These are phyloP conservation scores for Perognathus longimembris DNA, from an alignment of 2,113 vertebrate genomes.

Conservation along the genomic window DNA sequence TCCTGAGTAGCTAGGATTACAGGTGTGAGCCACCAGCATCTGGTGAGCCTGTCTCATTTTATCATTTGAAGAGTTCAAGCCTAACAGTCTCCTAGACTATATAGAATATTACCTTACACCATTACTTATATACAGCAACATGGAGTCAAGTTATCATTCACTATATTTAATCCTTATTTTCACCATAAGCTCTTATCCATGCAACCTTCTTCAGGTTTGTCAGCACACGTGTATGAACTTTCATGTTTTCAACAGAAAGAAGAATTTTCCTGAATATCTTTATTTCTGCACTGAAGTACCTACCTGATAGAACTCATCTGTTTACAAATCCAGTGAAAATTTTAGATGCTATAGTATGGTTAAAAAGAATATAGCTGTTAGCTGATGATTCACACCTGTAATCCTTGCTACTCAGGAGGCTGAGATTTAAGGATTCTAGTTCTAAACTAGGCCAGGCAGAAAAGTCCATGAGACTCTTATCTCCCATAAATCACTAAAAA, in stretches of 20 bases:
- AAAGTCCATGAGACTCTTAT: no score
- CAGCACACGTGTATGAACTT: slow-evolving; percentile 32
- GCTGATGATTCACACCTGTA: no score
- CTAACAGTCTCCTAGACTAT: background rate
- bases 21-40: no score
- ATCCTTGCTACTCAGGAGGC: no score
- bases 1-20: no score
- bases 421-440: no score
- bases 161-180: background rate
- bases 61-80: background rate
- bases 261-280: slow-evolving; percentile 53
- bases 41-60: background rate
- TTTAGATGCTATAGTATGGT: background rate
- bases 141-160: background rate
- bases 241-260: background rate
- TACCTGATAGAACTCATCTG: slow-evolving; percentile 57
- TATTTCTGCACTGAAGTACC: slow-evolving; percentile 29
- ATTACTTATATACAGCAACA: background rate
- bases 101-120: no score
- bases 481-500: no score
- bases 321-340: slow-evolving; percentile 67
- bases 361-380: background rate
- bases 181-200: background rate
- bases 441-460: no score
- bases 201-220: background rate